Conservation (phyloP, 2,888 invertebrate genomes). For the Tineola bisselliella region DNA sequence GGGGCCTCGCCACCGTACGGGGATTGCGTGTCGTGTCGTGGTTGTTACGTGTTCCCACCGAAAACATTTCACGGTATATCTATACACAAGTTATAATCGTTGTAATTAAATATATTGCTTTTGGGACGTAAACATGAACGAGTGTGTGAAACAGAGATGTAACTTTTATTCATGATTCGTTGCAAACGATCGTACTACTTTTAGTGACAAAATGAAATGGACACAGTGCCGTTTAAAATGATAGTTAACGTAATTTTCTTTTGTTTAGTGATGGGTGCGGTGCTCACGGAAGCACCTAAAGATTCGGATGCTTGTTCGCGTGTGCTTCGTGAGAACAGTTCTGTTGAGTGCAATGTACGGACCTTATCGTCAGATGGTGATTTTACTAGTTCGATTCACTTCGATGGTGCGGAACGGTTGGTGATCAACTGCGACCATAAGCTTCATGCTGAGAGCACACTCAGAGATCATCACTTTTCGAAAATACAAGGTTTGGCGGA, state of each 20-base stretch:
- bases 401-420: conserved; percentile 80
- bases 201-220: conserved; percentile 62
- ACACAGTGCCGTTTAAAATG: conserved; percentile 62
- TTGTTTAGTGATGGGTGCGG: conserved; percentile 66
- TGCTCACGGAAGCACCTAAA: conserved; percentile 59
- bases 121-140: background rate
- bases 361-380: conserved; percentile 76
- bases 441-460: conserved; percentile 77
- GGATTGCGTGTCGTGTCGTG: conserved; percentile 33
- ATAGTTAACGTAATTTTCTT: conserved; percentile 62
- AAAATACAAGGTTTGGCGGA: conserved; percentile 81
- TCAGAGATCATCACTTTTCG: conserved; percentile 77
- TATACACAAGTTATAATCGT: conserved; percentile 28
- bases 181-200: conserved; percentile 17
- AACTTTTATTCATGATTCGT: background rate
- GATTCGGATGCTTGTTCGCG: conserved; percentile 55
- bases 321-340: conserved; percentile 46
- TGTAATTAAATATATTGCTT: conserved; percentile 3
- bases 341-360: conserved; percentile 71
- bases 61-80: conserved; percentile 35
- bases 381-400: conserved; percentile 67
- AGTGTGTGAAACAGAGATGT: conserved; percentile 8
- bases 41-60: conserved; percentile 18
- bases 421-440: conserved; percentile 78
- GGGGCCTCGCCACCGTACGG: conserved; percentile 56